A percentile compares a stretch with the other conserved stretches of the same genome.
Evolutionary conservation across 1,140 invertebrate species (phyloP).

Genomic region (Ceratitis capitata): DNA sequence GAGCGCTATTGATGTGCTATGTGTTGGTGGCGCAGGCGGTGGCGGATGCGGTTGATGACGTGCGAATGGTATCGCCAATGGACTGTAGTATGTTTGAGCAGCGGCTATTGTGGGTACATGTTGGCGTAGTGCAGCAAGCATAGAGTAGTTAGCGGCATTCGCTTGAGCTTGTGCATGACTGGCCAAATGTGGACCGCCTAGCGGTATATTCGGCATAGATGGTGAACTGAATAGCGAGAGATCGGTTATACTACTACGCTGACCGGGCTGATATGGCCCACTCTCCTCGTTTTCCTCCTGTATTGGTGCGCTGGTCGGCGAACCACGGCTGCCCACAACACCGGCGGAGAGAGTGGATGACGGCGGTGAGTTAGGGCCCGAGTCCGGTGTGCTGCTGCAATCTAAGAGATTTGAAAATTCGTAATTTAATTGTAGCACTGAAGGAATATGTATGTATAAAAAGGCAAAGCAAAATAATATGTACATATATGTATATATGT

Average conservation of each 20-base stretch:
- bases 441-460: not conserved
- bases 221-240: conserved; percentile 89
- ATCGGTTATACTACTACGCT: conserved; percentile 66
- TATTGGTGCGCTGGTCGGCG: conserved; percentile 73
- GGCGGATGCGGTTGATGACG: conserved; percentile 46
- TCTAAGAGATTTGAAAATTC: conserved; percentile 45
- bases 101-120: conserved; percentile 51
- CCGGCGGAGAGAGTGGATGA: conserved; percentile 67
- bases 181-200: conserved; percentile 82
- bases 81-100: conserved; percentile 58
- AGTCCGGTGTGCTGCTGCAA: conserved; percentile 79
- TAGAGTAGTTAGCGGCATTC: conserved; percentile 56
- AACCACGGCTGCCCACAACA: conserved; percentile 67
- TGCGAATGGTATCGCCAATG: conserved; percentile 52
- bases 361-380: conserved; percentile 83
- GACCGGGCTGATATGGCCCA: conserved; percentile 62
- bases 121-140: conserved; percentile 54
- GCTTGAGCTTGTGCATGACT: conserved; percentile 61
- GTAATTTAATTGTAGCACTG: not conserved
- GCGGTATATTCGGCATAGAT: conserved; percentile 95
- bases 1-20: conserved; percentile 43
- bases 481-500: not conserved
- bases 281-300: conserved; percentile 73
- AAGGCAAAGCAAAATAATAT: not conserved
- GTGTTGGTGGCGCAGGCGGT: conserved; percentile 27